Percentiles rank a stretch among this genome's conserved stretches.
Conservation (phyloP, 2,888 invertebrate genomes). For the Mythimna albipuncta region DNA sequence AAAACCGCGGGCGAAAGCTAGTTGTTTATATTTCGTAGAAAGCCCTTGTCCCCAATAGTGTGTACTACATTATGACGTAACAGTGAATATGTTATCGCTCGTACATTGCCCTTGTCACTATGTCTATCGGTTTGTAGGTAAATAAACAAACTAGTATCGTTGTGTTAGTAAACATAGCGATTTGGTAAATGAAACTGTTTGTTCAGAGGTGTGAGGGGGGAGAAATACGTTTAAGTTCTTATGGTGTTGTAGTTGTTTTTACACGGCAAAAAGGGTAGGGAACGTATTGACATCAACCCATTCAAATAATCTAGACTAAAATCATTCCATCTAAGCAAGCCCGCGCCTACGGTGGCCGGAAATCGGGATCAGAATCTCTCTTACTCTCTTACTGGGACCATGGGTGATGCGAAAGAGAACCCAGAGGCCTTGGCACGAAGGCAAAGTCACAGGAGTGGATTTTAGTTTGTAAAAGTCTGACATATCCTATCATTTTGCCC, state of each 20-base stretch:
- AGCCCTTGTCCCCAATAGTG: slow-evolving; percentile 16
- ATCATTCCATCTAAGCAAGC: too few relatives aligned
- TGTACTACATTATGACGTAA: slow-evolving; percentile 46
- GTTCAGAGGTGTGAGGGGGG: not conserved
- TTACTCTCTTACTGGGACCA: too few relatives aligned
- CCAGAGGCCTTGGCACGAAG: too few relatives aligned
- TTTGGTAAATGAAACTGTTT: slow-evolving; percentile 33
- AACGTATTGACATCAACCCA: too few relatives aligned
- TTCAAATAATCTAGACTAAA: too few relatives aligned
- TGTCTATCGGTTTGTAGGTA: slow-evolving; percentile 33
- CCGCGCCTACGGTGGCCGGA: too few relatives aligned
- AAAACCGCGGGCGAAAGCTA: not conserved
- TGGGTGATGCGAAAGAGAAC: too few relatives aligned
- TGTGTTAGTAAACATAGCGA: slow-evolving; percentile 27
- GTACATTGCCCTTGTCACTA: slow-evolving; percentile 42
- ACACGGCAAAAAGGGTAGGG: too few relatives aligned
- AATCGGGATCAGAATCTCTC: too few relatives aligned
- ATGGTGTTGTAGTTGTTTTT: not conserved
- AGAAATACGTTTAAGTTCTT: not conserved
- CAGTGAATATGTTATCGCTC: slow-evolving; percentile 54
- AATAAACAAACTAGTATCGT: slow-evolving; percentile 46
- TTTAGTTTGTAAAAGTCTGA: too few relatives aligned
- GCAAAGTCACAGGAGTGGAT: too few relatives aligned
- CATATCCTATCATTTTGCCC: too few relatives aligned
- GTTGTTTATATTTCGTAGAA: not conserved